Base-by-base conservation (phyloP, 2,888 invertebrate genomes). In the Pseudanteris insignis region DNA sequence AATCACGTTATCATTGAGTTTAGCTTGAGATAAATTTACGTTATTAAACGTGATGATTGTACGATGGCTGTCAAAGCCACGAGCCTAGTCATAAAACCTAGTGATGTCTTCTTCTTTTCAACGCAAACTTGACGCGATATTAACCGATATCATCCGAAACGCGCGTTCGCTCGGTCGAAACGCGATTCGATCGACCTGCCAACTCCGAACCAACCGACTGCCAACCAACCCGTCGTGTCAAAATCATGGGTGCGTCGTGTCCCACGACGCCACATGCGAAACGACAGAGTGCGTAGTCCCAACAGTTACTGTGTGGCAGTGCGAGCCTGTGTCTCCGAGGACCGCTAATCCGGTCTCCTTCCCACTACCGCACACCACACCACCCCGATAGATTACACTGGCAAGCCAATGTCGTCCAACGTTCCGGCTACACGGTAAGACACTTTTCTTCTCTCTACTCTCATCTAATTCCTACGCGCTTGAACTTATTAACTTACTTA, bases 271-370 rank as follows among this genome's bases (percentile, higher is more conserved):
- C 66, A 68, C 57, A 53, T 68, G 67, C 50, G 40, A 46, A 69
- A 66, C 70, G 64, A 68, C 77, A 79, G 79, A 75, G 73, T 77
- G 73, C 77, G 72, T 77, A 77, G 76, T 75, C 77, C 79, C 79
- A 76, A 79, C 77, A 73, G 77, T 79, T 71, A 78, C 76, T 70
- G 79, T 79, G 75, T 79, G 76, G 77, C 79, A 79, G 78, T 79
- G 77, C 77, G 78, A 77, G 72, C 78, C 79, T 75, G 77, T 77
- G 70, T 77, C 79, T 78, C 78, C 79, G 78, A 79, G 77, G 79
- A 77, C 77, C 78, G 77, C 73, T 78, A 78, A 78, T 66, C 75
- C 78, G 78, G 76, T 75, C 77, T 77, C 78, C 74, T 77, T 76
- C 70, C 75, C 78, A 74, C 74, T 76, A 77, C 77, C 78, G 76